Evolutionary conservation across 2,113 vertebrate genomes (phyloP).

Genomic region (Nibea albiflora): DNA sequence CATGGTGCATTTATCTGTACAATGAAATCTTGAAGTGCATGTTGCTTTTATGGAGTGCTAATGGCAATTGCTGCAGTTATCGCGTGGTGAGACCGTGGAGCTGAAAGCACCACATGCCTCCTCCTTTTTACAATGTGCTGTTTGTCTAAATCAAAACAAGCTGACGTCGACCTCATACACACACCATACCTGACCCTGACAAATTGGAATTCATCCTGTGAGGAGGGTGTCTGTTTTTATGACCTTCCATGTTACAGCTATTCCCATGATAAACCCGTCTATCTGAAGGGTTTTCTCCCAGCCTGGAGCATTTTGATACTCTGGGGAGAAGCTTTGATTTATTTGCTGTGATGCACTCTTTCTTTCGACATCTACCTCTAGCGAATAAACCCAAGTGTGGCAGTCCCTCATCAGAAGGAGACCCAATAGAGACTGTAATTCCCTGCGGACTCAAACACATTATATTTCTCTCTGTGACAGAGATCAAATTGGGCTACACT

Average conservation of each 20-base stretch:
- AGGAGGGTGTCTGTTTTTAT: conserved; percentile 66
- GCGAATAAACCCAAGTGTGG: conserved; percentile 50
- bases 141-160: conserved; percentile 42
- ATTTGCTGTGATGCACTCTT: conserved; percentile 64
- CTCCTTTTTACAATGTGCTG: conserved; percentile 21
- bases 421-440: conserved; percentile 50
- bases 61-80: conserved; percentile 27
- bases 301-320: conserved; percentile 53
- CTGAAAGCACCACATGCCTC: conserved; percentile 6
- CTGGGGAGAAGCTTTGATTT: conserved; percentile 66
- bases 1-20: not conserved
- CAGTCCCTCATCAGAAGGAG: conserved; percentile 60
- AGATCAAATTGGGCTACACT: conserved; percentile 67
- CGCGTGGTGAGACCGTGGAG: conserved; percentile 2
- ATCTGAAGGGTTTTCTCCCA: conserved; percentile 62
- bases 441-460: conserved; percentile 57
- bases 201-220: conserved; percentile 72
- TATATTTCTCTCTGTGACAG: conserved; percentile 55
- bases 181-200: conserved; percentile 50
- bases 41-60: conserved; percentile 23
- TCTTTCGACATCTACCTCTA: conserved; percentile 59
- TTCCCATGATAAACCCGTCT: conserved; percentile 72
- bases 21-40: not conserved
- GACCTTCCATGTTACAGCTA: conserved; percentile 70
- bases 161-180: conserved; percentile 9